Conservation (phyloP, 2,113 vertebrate genomes). For the Gobiocypris rarus region DNA sequence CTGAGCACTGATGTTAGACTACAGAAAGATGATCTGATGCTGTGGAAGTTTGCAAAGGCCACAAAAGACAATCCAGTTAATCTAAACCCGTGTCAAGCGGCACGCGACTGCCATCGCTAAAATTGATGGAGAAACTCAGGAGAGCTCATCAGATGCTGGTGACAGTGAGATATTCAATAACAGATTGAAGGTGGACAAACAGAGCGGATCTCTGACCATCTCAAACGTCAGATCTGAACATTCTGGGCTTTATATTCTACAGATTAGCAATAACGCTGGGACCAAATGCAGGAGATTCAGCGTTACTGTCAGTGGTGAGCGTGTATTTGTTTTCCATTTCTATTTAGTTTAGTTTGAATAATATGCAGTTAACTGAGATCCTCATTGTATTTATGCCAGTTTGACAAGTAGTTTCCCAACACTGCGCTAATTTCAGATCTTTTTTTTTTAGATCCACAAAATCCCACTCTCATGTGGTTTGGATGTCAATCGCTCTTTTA, state of each 20-base stretch:
- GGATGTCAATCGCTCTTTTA: constrained; percentile 1
- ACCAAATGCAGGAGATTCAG: constrained; percentile 9
- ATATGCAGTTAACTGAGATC: not conserved
- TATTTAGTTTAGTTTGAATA: not conserved
- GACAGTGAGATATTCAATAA: not conserved
- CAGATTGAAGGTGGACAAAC: not conserved
- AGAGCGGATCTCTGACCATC: constrained; percentile 3
- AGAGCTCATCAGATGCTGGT: not conserved
- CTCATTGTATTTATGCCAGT: not conserved
- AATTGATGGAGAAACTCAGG: not conserved
- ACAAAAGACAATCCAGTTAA: not conserved
- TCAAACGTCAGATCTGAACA: not conserved
- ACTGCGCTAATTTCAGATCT: not conserved
- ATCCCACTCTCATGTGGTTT: not conserved
- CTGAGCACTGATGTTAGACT: not conserved
- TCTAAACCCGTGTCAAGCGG: not conserved
- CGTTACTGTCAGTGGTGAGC: not conserved
- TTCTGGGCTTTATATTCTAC: not conserved
- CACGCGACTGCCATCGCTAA: not conserved
- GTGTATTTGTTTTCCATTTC: not conserved
- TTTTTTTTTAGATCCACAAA: not conserved
- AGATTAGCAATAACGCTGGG: not conserved
- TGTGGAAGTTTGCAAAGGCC: not conserved
- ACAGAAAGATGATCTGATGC: not conserved
- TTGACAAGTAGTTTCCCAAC: not conserved